Evolutionary conservation across 2,888 invertebrate genomes (phyloP).

Genomic region (Allolobophora icterica): DNA sequence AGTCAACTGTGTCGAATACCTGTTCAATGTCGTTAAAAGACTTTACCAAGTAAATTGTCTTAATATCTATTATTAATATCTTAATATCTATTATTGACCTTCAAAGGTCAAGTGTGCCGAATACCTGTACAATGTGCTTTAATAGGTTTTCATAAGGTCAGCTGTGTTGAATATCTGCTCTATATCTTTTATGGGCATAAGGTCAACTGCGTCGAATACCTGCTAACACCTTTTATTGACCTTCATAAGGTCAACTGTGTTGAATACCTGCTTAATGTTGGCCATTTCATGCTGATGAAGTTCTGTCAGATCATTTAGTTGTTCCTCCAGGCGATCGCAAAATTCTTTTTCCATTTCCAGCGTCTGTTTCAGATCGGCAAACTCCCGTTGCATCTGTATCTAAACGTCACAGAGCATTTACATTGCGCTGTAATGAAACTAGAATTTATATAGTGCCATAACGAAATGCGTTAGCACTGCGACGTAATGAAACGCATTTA

Average conservation of each 20-base stretch:
- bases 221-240: too few relatives aligned
- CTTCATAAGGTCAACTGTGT: not conserved
- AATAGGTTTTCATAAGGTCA: too few relatives aligned
- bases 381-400: not conserved
- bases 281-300: constrained; percentile 33
- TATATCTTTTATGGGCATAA: too few relatives aligned
- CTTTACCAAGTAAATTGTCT: too few relatives aligned
- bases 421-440: not conserved
- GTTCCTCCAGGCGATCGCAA: constrained; percentile 12
- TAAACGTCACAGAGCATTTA: not conserved
- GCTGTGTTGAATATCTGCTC: too few relatives aligned
- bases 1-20: too few relatives aligned
- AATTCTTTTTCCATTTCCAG: not conserved
- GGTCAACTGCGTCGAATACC: too few relatives aligned
- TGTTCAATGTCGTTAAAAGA: too few relatives aligned
- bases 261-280: constrained; percentile 32
- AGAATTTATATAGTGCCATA: not conserved
- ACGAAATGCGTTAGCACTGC: too few relatives aligned
- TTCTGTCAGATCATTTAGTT: constrained; percentile 36
- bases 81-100: too few relatives aligned
- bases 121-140: constrained; percentile 33
- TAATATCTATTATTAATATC: too few relatives aligned
- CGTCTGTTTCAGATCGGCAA: not conserved
- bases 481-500: too few relatives aligned
- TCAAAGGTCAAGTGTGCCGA: not conserved